Percentiles rank a stretch among this genome's conserved stretches.
Conservation (phyloP, 2,888 invertebrate genomes). For the Diloba caeruleocephala region DNA sequence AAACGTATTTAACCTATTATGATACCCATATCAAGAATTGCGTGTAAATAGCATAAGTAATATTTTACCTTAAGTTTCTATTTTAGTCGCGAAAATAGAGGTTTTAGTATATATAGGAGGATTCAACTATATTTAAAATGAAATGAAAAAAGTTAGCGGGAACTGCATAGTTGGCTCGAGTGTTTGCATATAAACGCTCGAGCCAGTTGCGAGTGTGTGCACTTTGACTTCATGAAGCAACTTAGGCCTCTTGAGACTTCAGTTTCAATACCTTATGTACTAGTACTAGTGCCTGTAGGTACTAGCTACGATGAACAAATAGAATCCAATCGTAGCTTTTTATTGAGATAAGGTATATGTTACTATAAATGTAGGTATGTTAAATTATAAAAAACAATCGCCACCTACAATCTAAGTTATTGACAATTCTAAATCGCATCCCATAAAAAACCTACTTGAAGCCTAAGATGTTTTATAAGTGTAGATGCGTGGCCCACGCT, state of each 20-base stretch:
- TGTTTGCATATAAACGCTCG: slow-evolving; percentile 68
- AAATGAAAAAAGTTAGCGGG: slow-evolving; percentile 74
- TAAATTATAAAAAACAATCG: no score
- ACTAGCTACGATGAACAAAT: slow-evolving; percentile 13
- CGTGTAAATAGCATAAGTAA: not conserved
- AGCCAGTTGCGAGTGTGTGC: slow-evolving; percentile 61
- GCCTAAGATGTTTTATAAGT: no score
- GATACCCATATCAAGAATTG: no score
- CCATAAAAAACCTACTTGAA: no score
- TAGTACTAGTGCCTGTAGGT: no score
- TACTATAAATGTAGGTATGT: not conserved
- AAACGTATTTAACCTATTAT: no score
- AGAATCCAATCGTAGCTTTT: slow-evolving; percentile 5
- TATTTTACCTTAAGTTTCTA: slow-evolving; percentile 20
- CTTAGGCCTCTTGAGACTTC: slow-evolving; percentile 57
- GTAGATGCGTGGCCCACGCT: no score
- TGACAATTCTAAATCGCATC: no score
- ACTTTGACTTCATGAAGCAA: slow-evolving; percentile 59
- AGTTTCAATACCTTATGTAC: slow-evolving; percentile 40
- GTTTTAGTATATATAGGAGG: slow-evolving; percentile 33
- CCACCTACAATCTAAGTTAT: no score
- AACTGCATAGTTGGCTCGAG: slow-evolving; percentile 54
- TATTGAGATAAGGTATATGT: not conserved
- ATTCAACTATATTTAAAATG: slow-evolving; percentile 61
- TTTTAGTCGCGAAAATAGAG: slow-evolving; percentile 26